A percentile compares a stretch with the other conserved stretches of the same genome.
Conservation (phyloP, 1,140 invertebrate genomes). For the Brachionus plicatilis region DNA sequence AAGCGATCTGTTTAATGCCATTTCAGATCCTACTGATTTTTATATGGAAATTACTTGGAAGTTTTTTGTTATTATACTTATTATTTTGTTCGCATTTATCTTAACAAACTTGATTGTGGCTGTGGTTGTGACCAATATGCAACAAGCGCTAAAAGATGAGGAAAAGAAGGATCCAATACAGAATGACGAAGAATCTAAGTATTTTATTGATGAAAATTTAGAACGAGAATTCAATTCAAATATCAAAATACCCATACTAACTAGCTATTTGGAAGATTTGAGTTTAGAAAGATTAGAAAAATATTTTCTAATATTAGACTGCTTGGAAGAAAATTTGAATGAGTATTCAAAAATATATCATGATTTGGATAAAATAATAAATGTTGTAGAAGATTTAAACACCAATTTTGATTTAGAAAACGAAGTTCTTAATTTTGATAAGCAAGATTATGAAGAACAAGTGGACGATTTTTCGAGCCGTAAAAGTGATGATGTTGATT, state of each 20-base stretch:
- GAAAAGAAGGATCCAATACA: background rate
- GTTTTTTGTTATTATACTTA: constrained; percentile 10
- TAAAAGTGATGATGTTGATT: constrained; percentile 7
- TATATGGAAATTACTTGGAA: constrained; percentile 6
- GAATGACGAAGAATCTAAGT: background rate
- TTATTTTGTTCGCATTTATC: constrained; percentile 20
- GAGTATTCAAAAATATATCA: background rate
- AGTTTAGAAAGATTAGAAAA: background rate
- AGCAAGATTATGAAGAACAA: background rate
- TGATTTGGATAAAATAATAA: background rate
- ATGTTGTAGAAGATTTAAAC: background rate
- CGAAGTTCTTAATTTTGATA: background rate
- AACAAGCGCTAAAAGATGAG: constrained; percentile 23
- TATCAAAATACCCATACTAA: background rate
- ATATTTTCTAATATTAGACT: background rate
- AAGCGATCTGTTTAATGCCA: background rate
- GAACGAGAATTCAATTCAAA: background rate
- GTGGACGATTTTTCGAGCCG: background rate
- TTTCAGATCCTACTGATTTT: background rate
- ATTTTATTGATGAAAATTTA: background rate
- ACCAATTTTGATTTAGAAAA: background rate
- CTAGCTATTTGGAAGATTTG: constrained; percentile 2
- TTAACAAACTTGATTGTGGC: constrained; percentile 9
- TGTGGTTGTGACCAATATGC: constrained; percentile 16
- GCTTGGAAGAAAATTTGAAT: background rate